Evolutionary conservation across 2,113 vertebrate genomes (phyloP).

Genomic region (Nipponia nippon): DNA sequence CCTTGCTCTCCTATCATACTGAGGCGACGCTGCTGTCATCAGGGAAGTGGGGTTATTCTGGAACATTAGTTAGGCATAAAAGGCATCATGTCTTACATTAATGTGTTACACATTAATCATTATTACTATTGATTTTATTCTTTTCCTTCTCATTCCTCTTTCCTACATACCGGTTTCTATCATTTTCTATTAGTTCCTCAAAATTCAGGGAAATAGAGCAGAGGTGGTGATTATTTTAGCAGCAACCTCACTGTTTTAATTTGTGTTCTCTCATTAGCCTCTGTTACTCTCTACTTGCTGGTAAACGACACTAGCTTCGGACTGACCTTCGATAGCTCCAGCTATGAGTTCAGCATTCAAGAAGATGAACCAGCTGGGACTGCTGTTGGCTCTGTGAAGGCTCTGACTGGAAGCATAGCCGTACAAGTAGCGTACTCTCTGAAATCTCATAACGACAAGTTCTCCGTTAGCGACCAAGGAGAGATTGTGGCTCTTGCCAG

Average conservation of each 20-base stretch:
- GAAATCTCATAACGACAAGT: slow-evolving; percentile 64
- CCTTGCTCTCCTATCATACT: not conserved
- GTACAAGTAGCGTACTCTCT: slow-evolving; percentile 64
- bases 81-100: not conserved
- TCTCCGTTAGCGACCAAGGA: slow-evolving; percentile 67
- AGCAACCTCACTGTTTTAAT: not conserved
- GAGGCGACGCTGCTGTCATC: not conserved
- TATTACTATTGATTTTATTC: not conserved
- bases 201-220: not conserved
- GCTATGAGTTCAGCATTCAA: slow-evolving; percentile 72
- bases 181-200: not conserved
- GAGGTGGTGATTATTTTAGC: not conserved
- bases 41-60: not conserved
- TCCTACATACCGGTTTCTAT: not conserved
- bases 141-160: not conserved
- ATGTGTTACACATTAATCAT: not conserved
- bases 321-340: slow-evolving; percentile 66
- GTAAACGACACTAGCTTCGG: slow-evolving; percentile 1
- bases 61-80: not conserved
- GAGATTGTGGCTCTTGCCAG: slow-evolving; percentile 6
- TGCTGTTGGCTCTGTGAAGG: slow-evolving; percentile 67
- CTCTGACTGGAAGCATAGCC: slow-evolving; percentile 49
- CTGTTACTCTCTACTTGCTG: slow-evolving; percentile 67
- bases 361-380: slow-evolving; percentile 55
- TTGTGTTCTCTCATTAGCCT: slow-evolving; percentile 44